Evolutionary conservation across 2,888 invertebrate genomes (phyloP), one percentile per base, ranked within the genome.

Genomic region (Eilema caniola): DNA sequence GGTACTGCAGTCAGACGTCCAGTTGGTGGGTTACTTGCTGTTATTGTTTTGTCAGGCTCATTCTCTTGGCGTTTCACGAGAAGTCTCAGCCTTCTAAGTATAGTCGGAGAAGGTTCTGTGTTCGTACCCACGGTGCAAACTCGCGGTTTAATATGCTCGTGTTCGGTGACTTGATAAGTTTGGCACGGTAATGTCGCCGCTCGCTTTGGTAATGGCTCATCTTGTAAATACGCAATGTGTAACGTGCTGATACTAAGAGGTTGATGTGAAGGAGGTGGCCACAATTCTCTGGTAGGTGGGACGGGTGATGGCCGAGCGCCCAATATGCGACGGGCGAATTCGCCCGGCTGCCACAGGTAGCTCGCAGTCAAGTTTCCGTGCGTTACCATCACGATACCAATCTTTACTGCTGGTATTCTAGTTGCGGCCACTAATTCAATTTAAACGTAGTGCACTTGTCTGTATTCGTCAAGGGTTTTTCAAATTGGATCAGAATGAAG

Each of bases 281-380:
- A 95, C 64, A 95, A 88, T 53, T 94, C 94, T 72, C 95, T 87
- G 0, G 95, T 95, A 24, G 95, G 94, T 16, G 94, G 93, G 2
- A 95, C 93, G 53, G 94, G 92, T 62, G 94, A 90, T 16, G 94
- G 95, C 47, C 95, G 87, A 82, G 94, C 94, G 69, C 95, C 95
- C 72, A 94, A 84, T 92, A 95, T 91, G 33, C 95, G 90, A 24
- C 95, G 90, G 41, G 95, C 94, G 71, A 95, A 88, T 83, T 95
- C 95, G 53, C 93, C 92, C n/a, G 95, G 94, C 80, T 95, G 95
- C 95, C 95, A 95, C 75, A 95, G 85, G 83, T 93, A 94, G 87
- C 94, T 95, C 74, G 93, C 92, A 66, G 94, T 93, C 81, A 95
- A 85, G 86, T 93, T 92, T 20, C 93, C 93, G 92, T 94, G 95